Percentiles rank a stretch among this genome's conserved stretches.
These are phyloP conservation scores for Megaptera novaeangliae DNA, from an alignment of 2,113 vertebrate genomes.

Conservation along the genomic window DNA sequence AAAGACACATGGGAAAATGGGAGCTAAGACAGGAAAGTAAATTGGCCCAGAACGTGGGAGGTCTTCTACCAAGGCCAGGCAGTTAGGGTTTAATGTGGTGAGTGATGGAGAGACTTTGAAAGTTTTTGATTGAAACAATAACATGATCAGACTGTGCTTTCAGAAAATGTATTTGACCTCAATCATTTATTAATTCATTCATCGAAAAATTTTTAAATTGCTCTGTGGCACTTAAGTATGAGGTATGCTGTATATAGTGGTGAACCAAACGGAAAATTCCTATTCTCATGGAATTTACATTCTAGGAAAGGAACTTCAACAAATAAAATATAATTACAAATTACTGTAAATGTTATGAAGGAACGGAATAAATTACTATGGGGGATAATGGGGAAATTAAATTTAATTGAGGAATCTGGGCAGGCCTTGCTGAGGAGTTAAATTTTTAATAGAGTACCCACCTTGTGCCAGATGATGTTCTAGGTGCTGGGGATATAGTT, in stretches of 20 bases:
- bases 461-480: not conserved
- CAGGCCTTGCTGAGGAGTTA: not conserved
- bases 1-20: not conserved
- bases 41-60: not conserved
- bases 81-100: not conserved
- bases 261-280: not conserved
- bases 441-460: not conserved
- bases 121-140: not conserved
- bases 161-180: not conserved
- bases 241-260: not conserved
- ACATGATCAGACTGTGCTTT: not conserved
- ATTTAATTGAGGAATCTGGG: not conserved
- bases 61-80: not conserved
- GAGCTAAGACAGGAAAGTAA: not conserved
- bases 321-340: not conserved
- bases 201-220: not conserved
- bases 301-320: not conserved
- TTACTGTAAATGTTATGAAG: not conserved
- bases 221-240: not conserved
- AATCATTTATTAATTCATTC: constrained; percentile 1
- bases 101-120: not conserved
- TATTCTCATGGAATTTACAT: not conserved
- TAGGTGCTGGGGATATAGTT: not conserved
- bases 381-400: not conserved
- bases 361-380: not conserved